A percentile compares a stretch with the other conserved stretches of the same genome.
These are phyloP conservation scores for Danio tinwini DNA, from an alignment of 2,797 vertebrate genomes.

Conservation along the genomic window DNA sequence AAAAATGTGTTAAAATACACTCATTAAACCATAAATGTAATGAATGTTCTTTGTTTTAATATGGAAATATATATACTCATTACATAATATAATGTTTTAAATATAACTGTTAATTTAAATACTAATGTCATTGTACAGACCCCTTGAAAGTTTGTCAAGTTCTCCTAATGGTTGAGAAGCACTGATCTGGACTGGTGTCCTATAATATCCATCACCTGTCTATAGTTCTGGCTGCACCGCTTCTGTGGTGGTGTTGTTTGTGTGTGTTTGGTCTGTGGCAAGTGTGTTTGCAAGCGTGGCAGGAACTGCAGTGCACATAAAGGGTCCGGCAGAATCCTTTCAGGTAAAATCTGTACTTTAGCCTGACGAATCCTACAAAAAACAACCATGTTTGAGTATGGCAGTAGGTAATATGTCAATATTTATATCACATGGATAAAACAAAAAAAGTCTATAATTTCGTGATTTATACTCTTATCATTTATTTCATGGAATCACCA, in stretches of 20 bases:
- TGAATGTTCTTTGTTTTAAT: too few relatives aligned
- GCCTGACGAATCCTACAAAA: conserved; percentile 89
- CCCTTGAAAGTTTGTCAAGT: background rate
- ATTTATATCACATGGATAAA: too few relatives aligned
- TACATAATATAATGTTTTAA: too few relatives aligned
- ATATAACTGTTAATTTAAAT: too few relatives aligned
- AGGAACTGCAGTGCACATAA: conserved; percentile 89
- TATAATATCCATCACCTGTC: conserved; percentile 79
- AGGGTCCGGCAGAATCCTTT: conserved; percentile 89
- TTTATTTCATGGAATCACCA: too few relatives aligned
- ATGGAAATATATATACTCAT: too few relatives aligned
- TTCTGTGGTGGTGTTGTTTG: conserved; percentile 78
- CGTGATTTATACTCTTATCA: too few relatives aligned
- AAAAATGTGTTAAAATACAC: too few relatives aligned
- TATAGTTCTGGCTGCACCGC: conserved; percentile 85
- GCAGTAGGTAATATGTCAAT: background rate
- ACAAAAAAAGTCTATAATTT: too few relatives aligned
- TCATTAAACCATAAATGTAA: too few relatives aligned
- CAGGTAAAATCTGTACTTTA: conserved; percentile 96
- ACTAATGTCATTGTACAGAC: background rate
- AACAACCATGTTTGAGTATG: background rate
- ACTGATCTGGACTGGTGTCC: background rate
- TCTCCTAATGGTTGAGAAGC: background rate
- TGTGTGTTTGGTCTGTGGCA: conserved; percentile 72
- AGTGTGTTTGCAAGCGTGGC: conserved; percentile 79